phyloP scores from a whole-genome alignment of 1,140 invertebrate species.

The Agrilus planipennis region DNA sequence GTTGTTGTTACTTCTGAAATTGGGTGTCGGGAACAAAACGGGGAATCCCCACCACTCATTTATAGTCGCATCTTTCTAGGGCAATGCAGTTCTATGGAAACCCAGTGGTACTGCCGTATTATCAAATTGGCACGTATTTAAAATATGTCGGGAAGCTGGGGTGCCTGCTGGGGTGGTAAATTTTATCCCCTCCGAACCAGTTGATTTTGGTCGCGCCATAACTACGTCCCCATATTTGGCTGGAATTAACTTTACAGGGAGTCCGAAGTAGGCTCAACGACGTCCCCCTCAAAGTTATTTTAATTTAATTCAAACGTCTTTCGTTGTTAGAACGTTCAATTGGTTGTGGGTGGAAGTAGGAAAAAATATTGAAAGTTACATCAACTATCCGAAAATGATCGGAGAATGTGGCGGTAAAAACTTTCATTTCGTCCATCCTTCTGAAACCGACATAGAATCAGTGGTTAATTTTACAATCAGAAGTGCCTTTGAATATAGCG shows the following conservation, averaged over 20 bases:
- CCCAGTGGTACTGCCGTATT: slow-evolving; percentile 95
- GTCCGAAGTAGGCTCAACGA: slow-evolving; percentile 78
- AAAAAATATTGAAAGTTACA: slow-evolving; percentile 74
- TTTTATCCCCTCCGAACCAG: slow-evolving; percentile 90
- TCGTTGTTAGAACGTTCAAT: slow-evolving; percentile 75
- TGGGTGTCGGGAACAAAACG: not conserved
- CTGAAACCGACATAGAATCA: slow-evolving; percentile 72
- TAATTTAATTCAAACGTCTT: slow-evolving; percentile 8
- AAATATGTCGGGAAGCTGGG: slow-evolving; percentile 86
- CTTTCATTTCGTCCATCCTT: slow-evolving; percentile 91
- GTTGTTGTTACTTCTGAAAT: too few relatives aligned
- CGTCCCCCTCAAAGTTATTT: too few relatives aligned
- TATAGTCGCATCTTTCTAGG: too few relatives aligned
- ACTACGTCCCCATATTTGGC: slow-evolving; percentile 75
- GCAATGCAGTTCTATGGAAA: slow-evolving; percentile 95
- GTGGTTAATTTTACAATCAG: slow-evolving; percentile 78
- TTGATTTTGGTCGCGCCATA: slow-evolving; percentile 87
- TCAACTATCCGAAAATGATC: slow-evolving; percentile 85
- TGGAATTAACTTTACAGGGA: slow-evolving; percentile 97
- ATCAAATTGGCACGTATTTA: slow-evolving; percentile 91
- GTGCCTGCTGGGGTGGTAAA: slow-evolving; percentile 94
- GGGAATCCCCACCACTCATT: not conserved
- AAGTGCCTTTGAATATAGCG: slow-evolving; percentile 90
- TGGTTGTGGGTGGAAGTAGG: slow-evolving; percentile 88
- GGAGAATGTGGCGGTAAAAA: slow-evolving; percentile 99